phyloP scores from a whole-genome alignment of 2,888 invertebrate genomes.

The Tyria jacobaeae region DNA sequence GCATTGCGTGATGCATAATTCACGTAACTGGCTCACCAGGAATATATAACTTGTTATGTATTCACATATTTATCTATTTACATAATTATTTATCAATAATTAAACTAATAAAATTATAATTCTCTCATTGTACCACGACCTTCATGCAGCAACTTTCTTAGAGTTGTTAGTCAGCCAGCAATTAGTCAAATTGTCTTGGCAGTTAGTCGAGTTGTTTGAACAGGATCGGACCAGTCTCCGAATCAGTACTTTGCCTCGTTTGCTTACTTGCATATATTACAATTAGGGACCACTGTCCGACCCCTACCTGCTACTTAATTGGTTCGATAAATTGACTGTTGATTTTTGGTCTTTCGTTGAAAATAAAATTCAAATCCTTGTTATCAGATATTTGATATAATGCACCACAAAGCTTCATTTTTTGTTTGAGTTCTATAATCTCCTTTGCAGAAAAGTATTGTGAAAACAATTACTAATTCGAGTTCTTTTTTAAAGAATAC shows the following conservation, averaged over 20 bases:
- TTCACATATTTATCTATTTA: no score
- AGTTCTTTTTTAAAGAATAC: no score
- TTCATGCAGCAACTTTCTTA: conserved; percentile 54
- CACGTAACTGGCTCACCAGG: no score
- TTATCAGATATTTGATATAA: no score
- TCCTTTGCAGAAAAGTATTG: no score
- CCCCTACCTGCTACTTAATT: conserved; percentile 40
- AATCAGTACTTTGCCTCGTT: conserved; percentile 45
- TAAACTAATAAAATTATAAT: no score
- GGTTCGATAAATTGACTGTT: conserved; percentile 30
- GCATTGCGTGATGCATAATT: no score
- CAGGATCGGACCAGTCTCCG: conserved; percentile 51
- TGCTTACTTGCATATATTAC: conserved; percentile 51
- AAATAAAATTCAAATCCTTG: background rate
- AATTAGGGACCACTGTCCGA: conserved; percentile 41
- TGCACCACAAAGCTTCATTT: no score
- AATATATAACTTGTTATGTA: no score
- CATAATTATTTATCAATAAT: no score
- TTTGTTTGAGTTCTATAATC: no score
- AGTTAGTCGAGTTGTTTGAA: conserved; percentile 55
- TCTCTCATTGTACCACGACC: conserved; percentile 32
- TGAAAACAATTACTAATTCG: no score
- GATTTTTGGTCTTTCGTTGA: conserved; percentile 14
- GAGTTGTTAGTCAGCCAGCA: conserved; percentile 60
- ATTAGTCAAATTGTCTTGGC: conserved; percentile 67